Evolutionary conservation across 2,888 invertebrate species (phyloP), one percentile per base, ranked within the genome.

Genomic region (Orthosia incerta): DNA sequence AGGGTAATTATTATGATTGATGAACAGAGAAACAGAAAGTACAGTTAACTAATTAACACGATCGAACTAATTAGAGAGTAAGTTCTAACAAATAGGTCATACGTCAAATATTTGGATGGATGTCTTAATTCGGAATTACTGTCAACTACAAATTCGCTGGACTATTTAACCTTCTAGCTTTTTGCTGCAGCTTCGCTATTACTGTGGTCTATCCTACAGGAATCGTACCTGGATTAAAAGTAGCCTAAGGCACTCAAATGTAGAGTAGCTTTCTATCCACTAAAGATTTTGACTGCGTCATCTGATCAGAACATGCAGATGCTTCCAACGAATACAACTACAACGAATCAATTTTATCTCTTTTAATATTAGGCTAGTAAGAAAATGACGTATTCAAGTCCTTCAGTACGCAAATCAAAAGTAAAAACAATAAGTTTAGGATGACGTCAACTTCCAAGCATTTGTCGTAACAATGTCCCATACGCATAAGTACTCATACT

Each of bases 381-480:
- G 12, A 63, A 69, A 59, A 13, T n/a, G 12, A 57, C 13, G 18
- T 15, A 45, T 39, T 51, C 12, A 48, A 53, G 31, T 45, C 20
- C 48, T 76, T 20, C 15, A 13, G 20, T 55, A 57, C 15, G 53
- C 53, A 55, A 74, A 51, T 20, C 18, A 78, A 74, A 78, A 74
- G 66, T 73, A 82, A 78, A 65, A 78, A 73, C 69, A 80, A 74
- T 82, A 56, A 59, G 50, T 62, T 64, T 45, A 23, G 45, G 3
- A 70, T 84, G 84, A 84, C 84, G 82, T 84, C 75, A 85, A 31
- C 74, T 3, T 16, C n/a, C 62, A 80, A 77, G 71, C 73, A 83
- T 84, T 77, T 67, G 20, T 66, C 26, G 71, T 66, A 69, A 82
- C 67, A 64, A 74, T 64, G 74, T 61, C 31, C 64, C 56, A 59